phyloP scores from a whole-genome alignment of 2,797 vertebrate genomes.

The Paratrypauchen microcephalus region DNA sequence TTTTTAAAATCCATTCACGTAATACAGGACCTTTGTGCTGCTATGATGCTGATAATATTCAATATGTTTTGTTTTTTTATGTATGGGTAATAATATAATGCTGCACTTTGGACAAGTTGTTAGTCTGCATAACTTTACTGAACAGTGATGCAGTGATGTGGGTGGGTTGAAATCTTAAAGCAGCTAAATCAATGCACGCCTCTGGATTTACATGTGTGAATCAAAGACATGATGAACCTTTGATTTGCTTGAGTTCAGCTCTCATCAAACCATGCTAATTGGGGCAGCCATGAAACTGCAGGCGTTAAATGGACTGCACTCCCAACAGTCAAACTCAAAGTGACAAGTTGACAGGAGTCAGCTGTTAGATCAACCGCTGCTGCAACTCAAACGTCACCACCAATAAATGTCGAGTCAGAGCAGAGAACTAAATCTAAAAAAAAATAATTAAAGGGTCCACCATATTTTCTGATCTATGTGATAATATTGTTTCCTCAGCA shows the following conservation, averaged over 20 bases:
- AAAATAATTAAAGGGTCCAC: no score
- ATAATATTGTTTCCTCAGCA: no score
- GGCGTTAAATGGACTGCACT: background rate
- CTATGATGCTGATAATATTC: no score
- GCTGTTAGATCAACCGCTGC: background rate
- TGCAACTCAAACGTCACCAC: conserved; percentile 2
- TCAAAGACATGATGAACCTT: conserved; percentile 3
- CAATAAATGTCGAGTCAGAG: background rate
- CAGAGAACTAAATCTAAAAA: no score
- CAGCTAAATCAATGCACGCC: conserved; percentile 23
- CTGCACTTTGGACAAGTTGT: background rate
- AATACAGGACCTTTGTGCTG: no score
- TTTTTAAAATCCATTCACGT: no score
- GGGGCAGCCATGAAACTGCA: background rate
- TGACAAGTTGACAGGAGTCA: conserved; percentile 17
- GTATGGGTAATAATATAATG: background rate
- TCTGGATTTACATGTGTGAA: conserved; percentile 26
- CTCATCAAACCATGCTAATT: conserved; percentile 1
- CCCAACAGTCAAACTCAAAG: conserved; percentile 2
- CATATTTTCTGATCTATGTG: no score
- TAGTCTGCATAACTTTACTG: background rate
- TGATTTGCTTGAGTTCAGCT: background rate
- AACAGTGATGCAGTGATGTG: conserved; percentile 13
- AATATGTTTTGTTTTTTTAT: background rate
- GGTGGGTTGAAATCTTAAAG: conserved; percentile 55